Conservation (phyloP, 2,888 invertebrate genomes). For the Drosophila anceps region DNA sequence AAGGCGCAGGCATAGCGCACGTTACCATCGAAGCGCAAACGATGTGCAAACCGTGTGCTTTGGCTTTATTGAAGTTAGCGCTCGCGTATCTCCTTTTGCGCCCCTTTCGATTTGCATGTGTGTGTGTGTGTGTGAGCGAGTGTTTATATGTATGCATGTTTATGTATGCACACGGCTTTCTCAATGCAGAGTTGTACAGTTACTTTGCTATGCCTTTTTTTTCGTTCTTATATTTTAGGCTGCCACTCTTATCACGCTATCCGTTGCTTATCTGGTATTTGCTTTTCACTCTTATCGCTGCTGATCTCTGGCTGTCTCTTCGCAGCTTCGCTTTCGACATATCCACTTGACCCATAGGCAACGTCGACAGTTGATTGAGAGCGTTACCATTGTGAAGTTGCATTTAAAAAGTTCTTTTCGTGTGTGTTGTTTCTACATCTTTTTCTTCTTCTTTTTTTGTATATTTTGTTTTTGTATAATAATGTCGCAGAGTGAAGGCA, state of each 20-base stretch:
- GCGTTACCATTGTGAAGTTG: slow-evolving; percentile 40
- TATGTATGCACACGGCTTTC: slow-evolving; percentile 34
- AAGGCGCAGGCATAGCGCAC: slow-evolving; percentile 46
- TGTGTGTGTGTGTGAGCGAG: slow-evolving; percentile 1
- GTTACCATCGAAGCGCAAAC: slow-evolving; percentile 55
- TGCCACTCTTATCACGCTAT: slow-evolving; percentile 58
- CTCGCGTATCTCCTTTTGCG: slow-evolving; percentile 13
- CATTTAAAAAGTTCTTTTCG: background rate
- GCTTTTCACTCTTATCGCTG: slow-evolving; percentile 57
- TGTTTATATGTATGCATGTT: background rate
- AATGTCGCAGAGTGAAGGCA: slow-evolving; percentile 76
- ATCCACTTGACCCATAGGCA: slow-evolving; percentile 36
- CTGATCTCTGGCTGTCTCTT: slow-evolving; percentile 22
- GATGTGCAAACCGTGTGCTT: slow-evolving; percentile 53
- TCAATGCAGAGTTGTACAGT: slow-evolving; percentile 35
- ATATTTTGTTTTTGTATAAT: slow-evolving; percentile 28
- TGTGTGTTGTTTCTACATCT: slow-evolving; percentile 15
- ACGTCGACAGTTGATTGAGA: slow-evolving; percentile 36
- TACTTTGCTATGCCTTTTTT: slow-evolving; percentile 9
- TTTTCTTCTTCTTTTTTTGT: slow-evolving; percentile 3
- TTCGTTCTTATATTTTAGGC: background rate
- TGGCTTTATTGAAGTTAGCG: slow-evolving; percentile 13
- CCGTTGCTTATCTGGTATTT: slow-evolving; percentile 66
- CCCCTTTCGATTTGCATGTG: background rate
- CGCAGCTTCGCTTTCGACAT: slow-evolving; percentile 33